A percentile compares a stretch with the other conserved stretches of the same genome.
Conservation (phyloP, 1,140 invertebrate genomes). For the Gryon sp. region DNA sequence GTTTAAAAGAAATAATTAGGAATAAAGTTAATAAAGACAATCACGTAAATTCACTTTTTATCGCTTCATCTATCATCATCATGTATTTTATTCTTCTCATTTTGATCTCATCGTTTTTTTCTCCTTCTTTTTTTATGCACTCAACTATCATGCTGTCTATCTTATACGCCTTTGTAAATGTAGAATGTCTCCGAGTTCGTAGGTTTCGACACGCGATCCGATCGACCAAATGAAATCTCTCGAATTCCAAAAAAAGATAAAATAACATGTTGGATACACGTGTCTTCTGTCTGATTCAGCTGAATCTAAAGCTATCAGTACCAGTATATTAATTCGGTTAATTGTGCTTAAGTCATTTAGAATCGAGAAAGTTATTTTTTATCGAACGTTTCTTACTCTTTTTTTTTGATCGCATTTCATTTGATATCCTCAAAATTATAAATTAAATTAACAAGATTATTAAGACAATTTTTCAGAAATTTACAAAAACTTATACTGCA, state of each 20-base stretch:
- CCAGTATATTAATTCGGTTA: constrained; percentile 63
- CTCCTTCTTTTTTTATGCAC: constrained; percentile 42
- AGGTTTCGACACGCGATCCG: constrained; percentile 63
- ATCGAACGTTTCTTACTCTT: background rate
- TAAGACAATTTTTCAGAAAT: too few species aligned
- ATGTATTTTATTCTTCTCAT: constrained; percentile 41
- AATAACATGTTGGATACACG: constrained; percentile 67
- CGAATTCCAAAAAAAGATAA: constrained; percentile 69
- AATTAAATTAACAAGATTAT: too few species aligned
- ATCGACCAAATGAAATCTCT: constrained; percentile 67
- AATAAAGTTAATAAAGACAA: constrained; percentile 54
- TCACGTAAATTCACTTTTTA: constrained; percentile 59
- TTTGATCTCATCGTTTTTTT: constrained; percentile 41
- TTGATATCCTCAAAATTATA: too few species aligned
- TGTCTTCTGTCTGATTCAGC: constrained; percentile 66
- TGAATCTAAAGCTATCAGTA: constrained; percentile 67
- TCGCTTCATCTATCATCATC: constrained; percentile 62
- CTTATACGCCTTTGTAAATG: constrained; percentile 62
- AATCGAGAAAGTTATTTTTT: constrained; percentile 23
- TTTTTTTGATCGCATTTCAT: background rate
- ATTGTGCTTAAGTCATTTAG: constrained; percentile 48
- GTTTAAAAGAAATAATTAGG: constrained; percentile 23
- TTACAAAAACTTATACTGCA: too few species aligned
- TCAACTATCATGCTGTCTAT: constrained; percentile 63
- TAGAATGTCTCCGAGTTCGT: constrained; percentile 62